Percentiles rank a stretch among this genome's conserved stretches.
These are phyloP conservation scores for Eupeodes luniger DNA, from an alignment of 2,888 invertebrate genomes.

Conservation along the genomic window DNA sequence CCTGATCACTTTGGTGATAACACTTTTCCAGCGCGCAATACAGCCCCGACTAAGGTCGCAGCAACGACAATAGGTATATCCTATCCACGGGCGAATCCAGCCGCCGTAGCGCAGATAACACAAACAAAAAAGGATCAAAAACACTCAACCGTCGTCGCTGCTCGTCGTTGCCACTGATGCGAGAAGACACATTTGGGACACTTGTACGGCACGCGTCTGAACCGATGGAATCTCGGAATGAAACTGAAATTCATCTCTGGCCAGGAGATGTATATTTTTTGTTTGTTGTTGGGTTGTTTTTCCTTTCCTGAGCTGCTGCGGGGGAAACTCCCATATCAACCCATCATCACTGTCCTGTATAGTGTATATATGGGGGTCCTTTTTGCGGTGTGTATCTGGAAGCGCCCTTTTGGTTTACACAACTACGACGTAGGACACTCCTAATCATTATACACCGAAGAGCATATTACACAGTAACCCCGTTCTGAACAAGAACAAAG, in stretches of 20 bases:
- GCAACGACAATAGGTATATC: conserved; percentile 67
- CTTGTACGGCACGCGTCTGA: conserved; percentile 65
- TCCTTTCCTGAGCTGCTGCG: not conserved
- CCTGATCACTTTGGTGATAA: conserved; percentile 63
- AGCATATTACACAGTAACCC: conserved; percentile 48
- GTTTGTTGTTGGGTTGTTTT: not conserved
- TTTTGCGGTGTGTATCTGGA: conserved; percentile 68
- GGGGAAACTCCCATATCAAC: conserved; percentile 31
- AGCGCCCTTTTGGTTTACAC: conserved; percentile 56
- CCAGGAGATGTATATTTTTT: conserved; percentile 37
- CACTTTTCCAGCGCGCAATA: conserved; percentile 60
- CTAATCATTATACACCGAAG: conserved; percentile 18
- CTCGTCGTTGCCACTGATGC: conserved; percentile 16
- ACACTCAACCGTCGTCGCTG: conserved; percentile 33
- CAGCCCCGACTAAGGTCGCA: conserved; percentile 61
- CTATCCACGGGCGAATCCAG: conserved; percentile 46
- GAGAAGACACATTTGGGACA: conserved; percentile 37
- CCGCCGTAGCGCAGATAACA: conserved; percentile 23
- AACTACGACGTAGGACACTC: conserved; percentile 47
- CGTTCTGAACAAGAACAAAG: conserved; percentile 44
- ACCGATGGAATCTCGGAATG: conserved; percentile 72
- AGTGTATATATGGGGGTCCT: conserved; percentile 21
- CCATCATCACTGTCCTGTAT: not conserved
- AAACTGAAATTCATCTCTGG: conserved; percentile 67
- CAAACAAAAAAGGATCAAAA: conserved; percentile 17